Conservation (phyloP, 2,113 vertebrate species). For the Siniperca chuatsi region DNA sequence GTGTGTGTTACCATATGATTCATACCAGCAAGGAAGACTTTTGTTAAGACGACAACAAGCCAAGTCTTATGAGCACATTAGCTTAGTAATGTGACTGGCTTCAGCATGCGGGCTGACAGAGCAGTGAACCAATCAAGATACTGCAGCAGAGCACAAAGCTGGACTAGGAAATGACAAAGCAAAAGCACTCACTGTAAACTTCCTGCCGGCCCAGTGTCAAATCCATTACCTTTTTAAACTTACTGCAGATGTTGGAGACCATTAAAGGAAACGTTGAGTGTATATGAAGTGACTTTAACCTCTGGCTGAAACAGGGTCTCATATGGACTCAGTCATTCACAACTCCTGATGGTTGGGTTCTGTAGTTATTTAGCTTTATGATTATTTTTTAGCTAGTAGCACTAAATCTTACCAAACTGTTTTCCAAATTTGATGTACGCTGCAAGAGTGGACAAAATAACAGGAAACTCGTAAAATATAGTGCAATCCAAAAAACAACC, state of each 20-base stretch:
- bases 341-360: not conserved
- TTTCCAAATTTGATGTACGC: not conserved
- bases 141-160: not conserved
- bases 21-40: constrained; percentile 27
- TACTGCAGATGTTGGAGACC: not conserved
- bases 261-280: not conserved
- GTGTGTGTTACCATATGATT: constrained; percentile 23
- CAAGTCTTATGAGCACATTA: constrained; percentile 22
- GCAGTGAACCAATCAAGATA: constrained; percentile 6
- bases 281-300: not conserved
- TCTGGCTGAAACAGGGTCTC: not conserved
- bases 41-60: constrained; percentile 21
- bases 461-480: not conserved
- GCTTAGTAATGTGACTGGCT: constrained; percentile 36
- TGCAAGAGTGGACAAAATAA: not conserved
- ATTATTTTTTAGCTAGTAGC: not conserved
- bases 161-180: constrained; percentile 20
- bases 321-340: not conserved
- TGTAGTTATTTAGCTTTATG: not conserved
- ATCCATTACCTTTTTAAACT: not conserved
- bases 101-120: not conserved
- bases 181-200: not conserved
- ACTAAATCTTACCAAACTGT: not conserved
- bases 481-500: not conserved
- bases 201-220: not conserved